Conservation (phyloP, 2,888 invertebrate species). For the Hymenopus coronatus region DNA sequence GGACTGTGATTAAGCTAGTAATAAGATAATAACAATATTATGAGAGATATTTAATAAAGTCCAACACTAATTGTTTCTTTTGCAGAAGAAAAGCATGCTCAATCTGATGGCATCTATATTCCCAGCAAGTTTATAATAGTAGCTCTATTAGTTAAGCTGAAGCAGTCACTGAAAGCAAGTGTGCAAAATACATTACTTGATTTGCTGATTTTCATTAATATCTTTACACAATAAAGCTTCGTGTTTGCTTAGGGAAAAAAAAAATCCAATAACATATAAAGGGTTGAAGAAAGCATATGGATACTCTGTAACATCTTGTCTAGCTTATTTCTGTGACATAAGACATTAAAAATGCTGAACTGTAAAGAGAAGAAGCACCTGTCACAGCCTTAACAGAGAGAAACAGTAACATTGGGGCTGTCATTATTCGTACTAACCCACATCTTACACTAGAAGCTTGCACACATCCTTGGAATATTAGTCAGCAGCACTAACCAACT, state of each 20-base stretch:
- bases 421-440: too few species aligned
- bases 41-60: too few species aligned
- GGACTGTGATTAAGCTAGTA: too few species aligned
- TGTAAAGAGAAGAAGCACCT: not conserved
- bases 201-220: not conserved
- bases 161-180: not conserved
- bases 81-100: too few species aligned
- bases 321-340: not conserved
- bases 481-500: not conserved
- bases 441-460: too few species aligned
- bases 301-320: too few species aligned
- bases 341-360: not conserved
- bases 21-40: too few species aligned
- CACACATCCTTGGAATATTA: too few species aligned
- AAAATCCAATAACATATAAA: not conserved
- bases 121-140: not conserved
- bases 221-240: not conserved
- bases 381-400: not conserved
- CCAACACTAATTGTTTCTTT: too few species aligned
- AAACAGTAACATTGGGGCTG: not conserved
- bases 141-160: not conserved
- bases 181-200: not conserved
- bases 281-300: not conserved
- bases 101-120: not conserved
- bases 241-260: not conserved